phyloP scores from a whole-genome alignment of 2,888 invertebrate genomes.

The Digitonthophagus gazella region DNA sequence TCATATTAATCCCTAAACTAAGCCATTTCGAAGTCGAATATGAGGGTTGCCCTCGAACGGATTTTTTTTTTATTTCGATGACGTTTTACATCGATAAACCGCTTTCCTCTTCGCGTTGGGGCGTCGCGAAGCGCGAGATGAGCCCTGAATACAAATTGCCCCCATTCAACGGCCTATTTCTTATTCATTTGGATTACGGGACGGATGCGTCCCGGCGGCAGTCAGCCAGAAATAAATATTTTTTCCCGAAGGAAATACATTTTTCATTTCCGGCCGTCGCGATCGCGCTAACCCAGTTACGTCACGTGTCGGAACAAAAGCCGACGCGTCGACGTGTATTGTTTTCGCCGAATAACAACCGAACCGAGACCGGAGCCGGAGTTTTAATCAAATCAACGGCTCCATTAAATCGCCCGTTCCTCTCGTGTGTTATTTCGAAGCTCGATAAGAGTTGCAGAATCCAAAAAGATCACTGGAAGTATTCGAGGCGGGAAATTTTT shows the following conservation, averaged over 20 bases:
- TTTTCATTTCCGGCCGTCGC: neutral
- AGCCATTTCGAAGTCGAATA: neutral
- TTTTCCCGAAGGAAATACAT: neutral
- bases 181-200: slow-evolving; percentile 11
- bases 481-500: neutral
- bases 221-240: neutral
- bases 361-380: neutral
- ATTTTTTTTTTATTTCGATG: neutral
- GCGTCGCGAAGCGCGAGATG: slow-evolving; percentile 15
- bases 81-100: neutral
- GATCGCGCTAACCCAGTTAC: neutral
- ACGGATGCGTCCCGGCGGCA: neutral
- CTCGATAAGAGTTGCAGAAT: no score
- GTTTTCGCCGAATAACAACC: neutral
- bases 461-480: no score
- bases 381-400: neutral
- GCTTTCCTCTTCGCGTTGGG: neutral
- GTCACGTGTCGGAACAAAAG: neutral
- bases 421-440: neutral
- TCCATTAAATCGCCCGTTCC: neutral
- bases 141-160: slow-evolving; percentile 34
- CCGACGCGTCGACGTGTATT: neutral
- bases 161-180: slow-evolving; percentile 10
- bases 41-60: neutral
- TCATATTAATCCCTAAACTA: neutral